Percentiles rank a stretch among this genome's conserved stretches.
These are phyloP conservation scores for Maconellicoccus hirsutus DNA, from an alignment of 1,140 invertebrate genomes.

Conservation along the genomic window DNA sequence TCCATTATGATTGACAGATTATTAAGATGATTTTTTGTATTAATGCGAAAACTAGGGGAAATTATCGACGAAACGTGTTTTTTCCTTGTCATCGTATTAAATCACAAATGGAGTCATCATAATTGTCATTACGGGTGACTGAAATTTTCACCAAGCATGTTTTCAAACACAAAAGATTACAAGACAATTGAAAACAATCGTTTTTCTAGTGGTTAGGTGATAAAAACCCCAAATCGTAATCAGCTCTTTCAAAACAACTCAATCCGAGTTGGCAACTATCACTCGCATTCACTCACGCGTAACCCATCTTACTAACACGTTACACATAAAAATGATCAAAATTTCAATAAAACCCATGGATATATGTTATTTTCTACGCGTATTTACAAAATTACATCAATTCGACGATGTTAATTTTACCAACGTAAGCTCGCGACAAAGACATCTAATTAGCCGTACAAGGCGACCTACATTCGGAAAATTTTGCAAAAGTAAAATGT, in stretches of 20 bases:
- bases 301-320: not conserved
- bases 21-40: no score
- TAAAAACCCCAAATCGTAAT: not conserved
- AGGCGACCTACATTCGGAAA: slow-evolving; percentile 15
- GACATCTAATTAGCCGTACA: slow-evolving; percentile 1
- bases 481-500: not conserved
- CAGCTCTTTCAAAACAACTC: not conserved
- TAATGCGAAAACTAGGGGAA: no score
- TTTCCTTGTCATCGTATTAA: not conserved
- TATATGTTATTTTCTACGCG: not conserved
- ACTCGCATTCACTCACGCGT: not conserved
- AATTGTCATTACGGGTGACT: no score
- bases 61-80: not conserved
- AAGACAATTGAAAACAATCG: not conserved
- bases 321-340: not conserved
- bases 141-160: not conserved
- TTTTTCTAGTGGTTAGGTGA: not conserved
- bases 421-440: not conserved
- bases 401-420: not conserved
- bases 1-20: no score
- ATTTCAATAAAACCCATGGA: not conserved
- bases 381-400: not conserved
- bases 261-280: not conserved
- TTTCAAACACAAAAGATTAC: not conserved
- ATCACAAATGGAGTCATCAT: no score